Conservation (phyloP, 2,113 vertebrate species). For the Phylloscopus whistleri region DNA sequence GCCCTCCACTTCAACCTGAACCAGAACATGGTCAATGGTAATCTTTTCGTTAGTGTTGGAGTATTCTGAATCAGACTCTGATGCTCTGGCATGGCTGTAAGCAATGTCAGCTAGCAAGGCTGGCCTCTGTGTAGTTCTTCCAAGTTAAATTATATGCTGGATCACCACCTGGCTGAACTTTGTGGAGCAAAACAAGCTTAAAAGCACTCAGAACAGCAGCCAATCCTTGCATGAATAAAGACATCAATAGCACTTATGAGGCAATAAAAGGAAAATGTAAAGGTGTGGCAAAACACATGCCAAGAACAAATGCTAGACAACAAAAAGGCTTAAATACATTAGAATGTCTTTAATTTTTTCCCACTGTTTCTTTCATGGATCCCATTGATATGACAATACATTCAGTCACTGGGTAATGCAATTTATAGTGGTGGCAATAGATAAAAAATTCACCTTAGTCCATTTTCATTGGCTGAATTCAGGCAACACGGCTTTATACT, state of each 20-base stretch:
- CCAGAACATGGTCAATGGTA: not conserved
- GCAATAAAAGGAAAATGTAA: not conserved
- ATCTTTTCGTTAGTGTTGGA: not conserved
- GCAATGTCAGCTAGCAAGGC: not conserved
- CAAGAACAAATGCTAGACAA: not conserved
- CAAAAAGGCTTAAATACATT: not conserved
- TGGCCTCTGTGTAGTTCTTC: not conserved
- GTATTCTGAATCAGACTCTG: not conserved
- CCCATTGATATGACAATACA: not conserved
- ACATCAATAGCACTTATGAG: not conserved
- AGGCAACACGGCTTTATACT: not conserved
- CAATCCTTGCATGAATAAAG: not conserved
- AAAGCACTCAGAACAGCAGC: not conserved
- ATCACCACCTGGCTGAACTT: conserved; percentile 2
- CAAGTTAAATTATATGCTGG: not conserved
- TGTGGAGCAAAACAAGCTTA: not conserved
- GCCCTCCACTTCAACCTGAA: not conserved
- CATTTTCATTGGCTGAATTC: not conserved
- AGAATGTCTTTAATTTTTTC: not conserved
- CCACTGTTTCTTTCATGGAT: not conserved
- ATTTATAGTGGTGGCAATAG: not conserved
- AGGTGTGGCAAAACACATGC: not conserved
- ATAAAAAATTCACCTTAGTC: not conserved
- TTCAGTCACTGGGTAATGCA: not conserved
- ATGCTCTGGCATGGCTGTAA: not conserved